Conservation (phyloP, 2,113 vertebrate species). For the Phrynosoma blainvillii region DNA sequence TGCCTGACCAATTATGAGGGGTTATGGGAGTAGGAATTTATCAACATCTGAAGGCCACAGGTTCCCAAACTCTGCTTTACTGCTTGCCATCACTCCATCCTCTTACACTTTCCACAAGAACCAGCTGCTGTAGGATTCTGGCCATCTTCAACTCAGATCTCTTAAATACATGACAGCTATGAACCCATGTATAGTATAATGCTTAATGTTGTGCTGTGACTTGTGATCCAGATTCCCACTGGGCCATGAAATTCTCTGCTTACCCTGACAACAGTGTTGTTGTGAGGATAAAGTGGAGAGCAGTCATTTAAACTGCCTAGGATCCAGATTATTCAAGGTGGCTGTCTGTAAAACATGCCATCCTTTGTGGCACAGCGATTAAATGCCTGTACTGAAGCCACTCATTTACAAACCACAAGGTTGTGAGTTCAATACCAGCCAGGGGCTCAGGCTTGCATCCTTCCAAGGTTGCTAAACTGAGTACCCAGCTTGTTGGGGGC, state of each 20-base stretch:
- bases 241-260: neutral
- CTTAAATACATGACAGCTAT: neutral
- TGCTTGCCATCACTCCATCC: neutral
- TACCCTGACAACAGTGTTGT: neutral
- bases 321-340: neutral
- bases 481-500: too few relatives aligned
- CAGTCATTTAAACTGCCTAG: neutral
- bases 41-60: neutral
- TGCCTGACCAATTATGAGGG: too few relatives aligned
- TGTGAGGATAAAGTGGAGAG: neutral
- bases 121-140: neutral
- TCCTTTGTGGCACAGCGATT: neutral
- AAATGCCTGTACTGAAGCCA: too few relatives aligned
- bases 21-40: neutral
- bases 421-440: too few relatives aligned
- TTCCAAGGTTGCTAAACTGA: too few relatives aligned
- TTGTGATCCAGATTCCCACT: neutral
- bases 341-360: neutral
- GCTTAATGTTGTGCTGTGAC: neutral
- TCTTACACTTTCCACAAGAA: neutral
- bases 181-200: neutral
- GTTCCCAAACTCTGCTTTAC: neutral
- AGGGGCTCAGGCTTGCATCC: too few relatives aligned
- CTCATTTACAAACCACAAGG: too few relatives aligned
- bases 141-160: neutral